phyloP scores from a whole-genome alignment of 2,113 vertebrate genomes.

The Hepsetus odoe region DNA sequence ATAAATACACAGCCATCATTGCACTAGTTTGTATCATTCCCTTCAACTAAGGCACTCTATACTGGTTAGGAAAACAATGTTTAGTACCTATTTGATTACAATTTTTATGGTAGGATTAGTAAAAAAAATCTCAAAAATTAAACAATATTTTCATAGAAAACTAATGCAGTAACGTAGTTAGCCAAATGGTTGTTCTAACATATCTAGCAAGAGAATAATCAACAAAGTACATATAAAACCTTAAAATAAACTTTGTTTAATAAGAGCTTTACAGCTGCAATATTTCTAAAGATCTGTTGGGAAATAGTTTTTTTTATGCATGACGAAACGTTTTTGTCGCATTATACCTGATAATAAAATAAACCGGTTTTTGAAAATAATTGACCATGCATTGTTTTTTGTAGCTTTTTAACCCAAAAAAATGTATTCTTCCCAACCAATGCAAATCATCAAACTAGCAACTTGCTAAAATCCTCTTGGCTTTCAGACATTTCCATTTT shows the following conservation, averaged over 20 bases:
- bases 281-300: neutral
- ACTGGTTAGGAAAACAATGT: neutral
- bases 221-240: constrained; percentile 1
- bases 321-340: constrained; percentile 6
- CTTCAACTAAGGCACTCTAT: constrained; percentile 18
- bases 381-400: neutral
- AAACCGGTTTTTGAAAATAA: neutral
- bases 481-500: constrained; percentile 60
- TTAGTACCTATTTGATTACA: neutral
- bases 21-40: constrained; percentile 41
- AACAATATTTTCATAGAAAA: neutral
- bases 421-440: neutral
- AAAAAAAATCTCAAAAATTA: neutral
- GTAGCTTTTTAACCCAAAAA: constrained; percentile 4
- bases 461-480: constrained; percentile 42
- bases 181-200: neutral
- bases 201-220: neutral
- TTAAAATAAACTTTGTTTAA: neutral
- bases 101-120: neutral
- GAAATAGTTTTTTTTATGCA: constrained; percentile 1
- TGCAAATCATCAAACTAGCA: neutral
- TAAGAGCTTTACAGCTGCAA: neutral
- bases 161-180: no score
- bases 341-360: neutral
- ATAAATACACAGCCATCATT: constrained; percentile 38